Conservation (phyloP, 1,140 invertebrate genomes). For the Euwallacea fornicatus region DNA sequence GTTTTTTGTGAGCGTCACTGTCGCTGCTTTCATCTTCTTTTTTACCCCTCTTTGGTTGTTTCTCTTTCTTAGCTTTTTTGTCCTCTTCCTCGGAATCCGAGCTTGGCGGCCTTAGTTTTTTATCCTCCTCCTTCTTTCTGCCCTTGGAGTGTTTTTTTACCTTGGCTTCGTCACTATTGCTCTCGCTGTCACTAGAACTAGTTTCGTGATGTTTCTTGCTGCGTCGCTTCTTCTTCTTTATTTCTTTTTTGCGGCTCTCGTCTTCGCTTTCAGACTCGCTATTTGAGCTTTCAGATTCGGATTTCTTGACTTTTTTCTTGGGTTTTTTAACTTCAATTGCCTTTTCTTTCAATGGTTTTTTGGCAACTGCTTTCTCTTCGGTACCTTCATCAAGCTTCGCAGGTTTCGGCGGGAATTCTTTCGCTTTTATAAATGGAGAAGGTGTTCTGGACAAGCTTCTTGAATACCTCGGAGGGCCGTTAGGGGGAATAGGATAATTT, state of each 20-base stretch:
- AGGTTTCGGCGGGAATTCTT: conserved; percentile 65
- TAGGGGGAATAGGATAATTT: conserved; percentile 46
- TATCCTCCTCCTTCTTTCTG: conserved; percentile 52
- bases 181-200: conserved; percentile 52
- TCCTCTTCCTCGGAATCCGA: conserved; percentile 53
- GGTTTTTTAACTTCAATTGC: conserved; percentile 40
- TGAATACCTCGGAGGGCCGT: conserved; percentile 58
- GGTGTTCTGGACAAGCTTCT: conserved; percentile 76
- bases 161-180: conserved; percentile 38
- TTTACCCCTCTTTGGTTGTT: conserved; percentile 57
- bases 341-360: conserved; percentile 56
- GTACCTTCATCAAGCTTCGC: conserved; percentile 55
- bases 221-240: conserved; percentile 52
- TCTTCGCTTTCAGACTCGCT: conserved; percentile 58
- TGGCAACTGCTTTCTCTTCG: conserved; percentile 52
- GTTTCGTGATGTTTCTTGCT: conserved; percentile 30
- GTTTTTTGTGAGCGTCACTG: conserved; percentile 56
- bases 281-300: conserved; percentile 48
- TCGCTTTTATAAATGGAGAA: conserved; percentile 76
- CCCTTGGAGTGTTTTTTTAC: conserved; percentile 41
- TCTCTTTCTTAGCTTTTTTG: conserved; percentile 53
- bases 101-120: conserved; percentile 54
- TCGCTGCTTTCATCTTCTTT: conserved; percentile 58
- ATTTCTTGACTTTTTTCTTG: conserved; percentile 45
- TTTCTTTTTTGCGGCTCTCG: conserved; percentile 56